Evolutionary conservation across 2,888 invertebrate genomes (phyloP), one percentile per base, ranked within the genome.

Genomic region (Notodonta dromedarius): DNA sequence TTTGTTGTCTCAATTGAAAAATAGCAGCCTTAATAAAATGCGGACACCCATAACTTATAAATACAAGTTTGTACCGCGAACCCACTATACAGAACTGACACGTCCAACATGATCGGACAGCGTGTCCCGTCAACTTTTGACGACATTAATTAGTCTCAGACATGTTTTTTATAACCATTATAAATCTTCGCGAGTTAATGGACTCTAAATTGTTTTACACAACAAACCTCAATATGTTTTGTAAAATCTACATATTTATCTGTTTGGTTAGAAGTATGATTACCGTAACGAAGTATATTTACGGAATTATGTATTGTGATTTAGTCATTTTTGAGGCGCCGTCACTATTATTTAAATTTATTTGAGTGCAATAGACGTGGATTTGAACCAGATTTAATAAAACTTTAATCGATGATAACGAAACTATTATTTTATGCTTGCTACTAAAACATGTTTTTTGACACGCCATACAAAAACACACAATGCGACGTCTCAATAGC

Each of bases 181-280:
- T 73, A 75, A 71, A 75, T 76, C 64, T 62, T 9, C 44, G 14
- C 4, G 44, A 48, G 57, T 65, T 67, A 69, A 75, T 75, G 71
- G 65, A 46, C 61, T 62, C 66, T 58, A 75, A 75, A 74, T 75
- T 75, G 69, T 75, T 73, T 64, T 69, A 71, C 62, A 68, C 60
- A 65, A 63, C 56, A 60, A 64, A 67, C 67, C 65, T 72, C 66
- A 63, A 67, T 65, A 59, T 59, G 59, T 69, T 58, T 63, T 67
- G 35, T 58, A 35, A 7, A 35, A 55, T 44, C 56, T 56, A 58
- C 50, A 57, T 67, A 69, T 63, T 65, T 63, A 66, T 66, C 59
- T 60, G 57, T 56, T 32, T 54, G 44, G 39, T 32, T 53, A 13
- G 53, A 6, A 44, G 11, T 13, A 57, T 60, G 64, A 57, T 59